Evolutionary conservation across 2,797 vertebrate species (phyloP), one percentile per base, ranked within the genome.

Genomic region (Hipposideros larvatus): DNA sequence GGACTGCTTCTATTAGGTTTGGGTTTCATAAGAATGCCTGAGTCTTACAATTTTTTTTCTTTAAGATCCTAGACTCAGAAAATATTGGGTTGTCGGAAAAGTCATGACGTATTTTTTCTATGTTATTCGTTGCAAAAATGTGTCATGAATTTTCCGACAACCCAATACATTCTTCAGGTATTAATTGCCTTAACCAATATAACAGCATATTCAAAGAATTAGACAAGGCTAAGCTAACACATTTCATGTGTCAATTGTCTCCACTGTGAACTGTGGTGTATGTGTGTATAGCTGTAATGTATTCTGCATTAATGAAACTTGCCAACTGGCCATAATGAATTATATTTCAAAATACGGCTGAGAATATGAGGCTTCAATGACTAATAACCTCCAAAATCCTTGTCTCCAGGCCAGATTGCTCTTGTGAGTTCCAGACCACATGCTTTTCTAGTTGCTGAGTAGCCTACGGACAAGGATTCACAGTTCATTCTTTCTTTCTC

Each of bases 251-350:
- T 66, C 77, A 92, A 74, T 10, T 55, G 46, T 46, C 46, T 88
- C 63, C 43, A 80, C 68, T 71, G 19, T 3, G 94, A 96, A 95
- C 34, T 68, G 14, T 41, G 43, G 68, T 63, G 10, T 19, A 68
- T 26, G 7, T 37, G 4, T 91, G 3, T 28, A 87, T 7, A 80
- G 13, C 9, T 70, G 9, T 41, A 87, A 92, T 65, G 10, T 15
- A 80, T 48, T 65, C 86, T 43, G 92, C 8, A 53, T 75, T 92
- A 92, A 68, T 71, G 90, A 95, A 93, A 88, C 7, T 26, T 89
- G n/a, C 13, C n/a, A 34, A 68, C 57, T 93, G 85, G 55, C 19
- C 41, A 61, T 79, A 66, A 90, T 26, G n/a, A 94, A 74, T 51
- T 84, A 7, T 83, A 80, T 71, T 78, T 94, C n/a, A 70, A 93